phyloP scores from a whole-genome alignment of 1,140 invertebrate species.

The Probaryconus sp. region DNA sequence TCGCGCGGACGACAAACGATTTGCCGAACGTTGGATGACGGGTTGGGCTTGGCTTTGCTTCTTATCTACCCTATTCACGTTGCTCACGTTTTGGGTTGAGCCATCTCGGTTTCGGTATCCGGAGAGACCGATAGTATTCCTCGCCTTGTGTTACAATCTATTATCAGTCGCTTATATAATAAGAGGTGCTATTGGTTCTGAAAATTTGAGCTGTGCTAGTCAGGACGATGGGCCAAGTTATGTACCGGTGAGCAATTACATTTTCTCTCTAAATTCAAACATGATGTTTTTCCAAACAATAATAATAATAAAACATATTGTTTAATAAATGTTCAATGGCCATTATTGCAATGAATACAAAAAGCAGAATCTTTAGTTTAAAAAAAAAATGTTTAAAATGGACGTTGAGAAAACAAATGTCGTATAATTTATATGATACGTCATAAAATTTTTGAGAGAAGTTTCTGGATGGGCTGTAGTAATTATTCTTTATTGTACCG shows the following conservation, averaged over 20 bases:
- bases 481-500: no score
- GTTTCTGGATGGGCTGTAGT: no score
- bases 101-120: constrained; percentile 89
- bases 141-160: constrained; percentile 90
- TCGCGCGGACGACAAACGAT: constrained; percentile 84
- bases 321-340: no score
- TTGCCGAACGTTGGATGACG: constrained; percentile 89
- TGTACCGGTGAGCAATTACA: constrained; percentile 77
- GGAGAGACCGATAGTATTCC: constrained; percentile 90
- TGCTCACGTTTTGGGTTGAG: constrained; percentile 93
- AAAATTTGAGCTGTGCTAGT: constrained; percentile 80
- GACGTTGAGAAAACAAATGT: no score
- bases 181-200: constrained; percentile 83
- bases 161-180: constrained; percentile 85
- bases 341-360: no score
- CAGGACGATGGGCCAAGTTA: constrained; percentile 78
- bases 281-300: no score
- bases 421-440: no score
- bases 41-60: constrained; percentile 91
- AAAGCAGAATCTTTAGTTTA: no score
- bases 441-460: no score
- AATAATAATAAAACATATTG: no score
- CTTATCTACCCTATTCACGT: constrained; percentile 89
- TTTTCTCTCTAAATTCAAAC: constrained; percentile 7
- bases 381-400: no score